A percentile compares a stretch with the other conserved stretches of the same genome.
Conservation (phyloP, 2,797 vertebrate species). For the Periparus ater region DNA sequence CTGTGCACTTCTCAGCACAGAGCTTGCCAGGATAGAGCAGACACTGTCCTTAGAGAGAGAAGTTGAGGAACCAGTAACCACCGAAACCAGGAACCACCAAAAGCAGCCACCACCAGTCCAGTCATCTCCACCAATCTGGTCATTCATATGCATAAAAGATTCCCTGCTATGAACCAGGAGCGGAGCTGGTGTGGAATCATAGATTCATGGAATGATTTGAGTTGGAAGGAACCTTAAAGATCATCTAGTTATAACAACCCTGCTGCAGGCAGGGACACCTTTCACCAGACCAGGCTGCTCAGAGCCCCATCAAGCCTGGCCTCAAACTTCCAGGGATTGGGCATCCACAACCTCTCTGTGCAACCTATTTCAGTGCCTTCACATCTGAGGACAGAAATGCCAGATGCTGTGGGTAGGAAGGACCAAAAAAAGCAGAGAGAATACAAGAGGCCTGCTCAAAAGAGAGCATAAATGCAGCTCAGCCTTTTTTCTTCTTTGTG, state of each 20-base stretch:
- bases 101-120: not conserved
- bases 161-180: not conserved
- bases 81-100: not conserved
- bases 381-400: not conserved
- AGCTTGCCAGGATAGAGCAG: not conserved
- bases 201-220: not conserved
- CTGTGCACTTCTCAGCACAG: not conserved
- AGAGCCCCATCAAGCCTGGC: not conserved
- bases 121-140: not conserved
- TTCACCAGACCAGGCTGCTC: not conserved
- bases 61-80: not conserved
- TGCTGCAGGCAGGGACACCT: not conserved
- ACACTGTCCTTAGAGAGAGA: not conserved
- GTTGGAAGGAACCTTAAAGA: not conserved
- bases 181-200: accelerated
- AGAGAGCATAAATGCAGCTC: not conserved
- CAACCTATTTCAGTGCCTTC: not conserved
- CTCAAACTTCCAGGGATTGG: not conserved
- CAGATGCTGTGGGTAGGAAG: not conserved
- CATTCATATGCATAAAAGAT: not conserved
- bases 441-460: not conserved
- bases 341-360: not conserved
- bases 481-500: not conserved
- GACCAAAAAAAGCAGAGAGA: not conserved
- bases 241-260: not conserved